Conservation (phyloP, 1,140 invertebrate genomes). For the Hycleus cichorii region DNA sequence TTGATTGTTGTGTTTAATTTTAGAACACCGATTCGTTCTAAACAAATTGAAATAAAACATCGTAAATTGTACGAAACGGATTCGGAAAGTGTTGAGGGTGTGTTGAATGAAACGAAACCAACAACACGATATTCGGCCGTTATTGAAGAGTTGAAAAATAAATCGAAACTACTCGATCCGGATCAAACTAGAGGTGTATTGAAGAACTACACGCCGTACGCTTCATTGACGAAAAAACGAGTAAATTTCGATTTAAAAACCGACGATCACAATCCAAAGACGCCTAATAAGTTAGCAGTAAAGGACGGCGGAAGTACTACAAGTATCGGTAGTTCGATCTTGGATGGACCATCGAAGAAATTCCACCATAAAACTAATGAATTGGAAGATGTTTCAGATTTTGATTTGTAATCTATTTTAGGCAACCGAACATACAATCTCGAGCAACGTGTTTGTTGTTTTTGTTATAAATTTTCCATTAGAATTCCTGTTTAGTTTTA, state of each 20-base stretch:
- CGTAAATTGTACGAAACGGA: conserved; percentile 27
- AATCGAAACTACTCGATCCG: conserved; percentile 7
- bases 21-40: not conserved
- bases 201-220: conserved; percentile 26
- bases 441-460: not conserved
- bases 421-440: conserved; percentile 4
- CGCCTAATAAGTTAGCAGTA: not conserved
- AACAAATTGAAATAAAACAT: conserved; percentile 21
- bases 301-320: conserved; percentile 28
- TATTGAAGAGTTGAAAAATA: conserved; percentile 17
- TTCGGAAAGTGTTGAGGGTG: conserved; percentile 19
- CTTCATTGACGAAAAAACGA: conserved; percentile 33
- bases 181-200: conserved; percentile 23
- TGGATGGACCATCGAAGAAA: conserved; percentile 16
- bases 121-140: conserved; percentile 14
- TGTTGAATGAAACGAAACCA: not conserved
- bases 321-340: conserved; percentile 28
- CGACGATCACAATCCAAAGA: conserved; percentile 8
- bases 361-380: conserved; percentile 5
- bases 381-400: conserved; percentile 24
- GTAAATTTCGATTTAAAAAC: conserved; percentile 34
- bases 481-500: too few relatives aligned
- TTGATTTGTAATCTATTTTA: conserved; percentile 18
- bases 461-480: not conserved
- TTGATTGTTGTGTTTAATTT: not conserved